Evolutionary conservation across 2,888 invertebrate species (phyloP), one percentile per base, ranked within the genome.

Genomic region (Suillia variegata): DNA sequence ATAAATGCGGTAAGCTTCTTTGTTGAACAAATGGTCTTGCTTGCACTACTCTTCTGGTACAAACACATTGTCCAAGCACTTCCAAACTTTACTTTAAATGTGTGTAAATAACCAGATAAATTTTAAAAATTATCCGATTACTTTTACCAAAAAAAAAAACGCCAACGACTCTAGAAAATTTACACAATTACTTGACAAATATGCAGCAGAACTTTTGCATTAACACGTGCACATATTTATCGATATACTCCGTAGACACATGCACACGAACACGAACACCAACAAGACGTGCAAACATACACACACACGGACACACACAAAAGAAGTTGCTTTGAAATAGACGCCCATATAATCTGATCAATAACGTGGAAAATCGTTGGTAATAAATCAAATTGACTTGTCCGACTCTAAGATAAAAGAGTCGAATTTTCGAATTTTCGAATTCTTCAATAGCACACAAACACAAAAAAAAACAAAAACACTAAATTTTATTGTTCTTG

Each of bases 311-410:
- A 31, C 20, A 45, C 21, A 34, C 34, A 48, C 48, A 48, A 49
- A 48, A 54, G 48, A 18, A 24, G 24, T 22, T 22, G 4, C 49
- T 31, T 18, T 45, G 66, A 62, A 74, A 70, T 68, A 75, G 70
- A 66, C 73, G 73, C 68, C 69, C 74, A 74, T 65, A 66, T 73
- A 77, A 79, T 75, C 78, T 75, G 76, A 70, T 79, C 80, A 78
- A 79, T 79, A 79, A 75, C 73, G 75, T 77, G 76, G 77, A 78
- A 79, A 79, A 79, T 78, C 75, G 74, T 73, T 73, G 71, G 70
- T 69, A 72, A 78, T 78, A 78, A 78, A 78, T 78, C 79, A 78
- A 78, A 77, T 76, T 75, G 76, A 74, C 70, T 73, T 73, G 74
- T 75, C 70, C 72, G 68, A 70, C 57, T 45, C 58, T 42, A 52